phyloP scores from a whole-genome alignment of 2,888 invertebrate genomes.

The Tuberolachnus salignus region DNA sequence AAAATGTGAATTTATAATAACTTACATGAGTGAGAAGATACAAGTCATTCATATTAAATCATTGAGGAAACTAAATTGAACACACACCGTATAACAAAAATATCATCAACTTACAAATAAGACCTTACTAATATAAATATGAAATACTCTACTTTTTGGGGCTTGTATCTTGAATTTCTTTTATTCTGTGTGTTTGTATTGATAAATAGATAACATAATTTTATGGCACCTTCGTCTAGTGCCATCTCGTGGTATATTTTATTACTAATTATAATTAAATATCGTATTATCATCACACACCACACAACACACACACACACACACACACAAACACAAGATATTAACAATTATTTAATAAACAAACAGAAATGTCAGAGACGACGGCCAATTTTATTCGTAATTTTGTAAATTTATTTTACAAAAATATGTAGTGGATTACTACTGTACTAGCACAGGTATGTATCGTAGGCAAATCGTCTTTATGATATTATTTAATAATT shows the following conservation, averaged over 20 bases:
- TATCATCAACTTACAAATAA: slow-evolving; percentile 3
- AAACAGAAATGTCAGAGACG: too few species aligned
- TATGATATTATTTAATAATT: too few species aligned
- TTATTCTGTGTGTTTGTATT: slow-evolving; percentile 51
- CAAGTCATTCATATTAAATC: slow-evolving; percentile 19
- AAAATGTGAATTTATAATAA: not conserved
- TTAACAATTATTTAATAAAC: too few species aligned
- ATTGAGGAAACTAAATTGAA: slow-evolving; percentile 2
- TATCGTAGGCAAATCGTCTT: too few species aligned
- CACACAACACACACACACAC: too few species aligned
- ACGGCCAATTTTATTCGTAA: too few species aligned
- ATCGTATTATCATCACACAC: slow-evolving; percentile 27
- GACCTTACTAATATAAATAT: not conserved
- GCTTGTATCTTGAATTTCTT: slow-evolving; percentile 50
- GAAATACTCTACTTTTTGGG: slow-evolving; percentile 43
- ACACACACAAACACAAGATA: not conserved
- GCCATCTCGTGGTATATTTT: slow-evolving; percentile 12
- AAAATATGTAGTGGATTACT: too few species aligned
- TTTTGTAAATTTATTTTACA: too few species aligned
- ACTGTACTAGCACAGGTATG: too few species aligned
- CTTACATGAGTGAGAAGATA: slow-evolving; percentile 20
- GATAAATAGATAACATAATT: slow-evolving; percentile 47
- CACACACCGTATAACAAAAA: not conserved
- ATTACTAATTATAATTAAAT: not conserved
- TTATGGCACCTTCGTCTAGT: not conserved